Percentiles rank a stretch among this genome's conserved stretches.
Conservation (phyloP, 2,113 vertebrate genomes). For the Ctenomys sociabilis region DNA sequence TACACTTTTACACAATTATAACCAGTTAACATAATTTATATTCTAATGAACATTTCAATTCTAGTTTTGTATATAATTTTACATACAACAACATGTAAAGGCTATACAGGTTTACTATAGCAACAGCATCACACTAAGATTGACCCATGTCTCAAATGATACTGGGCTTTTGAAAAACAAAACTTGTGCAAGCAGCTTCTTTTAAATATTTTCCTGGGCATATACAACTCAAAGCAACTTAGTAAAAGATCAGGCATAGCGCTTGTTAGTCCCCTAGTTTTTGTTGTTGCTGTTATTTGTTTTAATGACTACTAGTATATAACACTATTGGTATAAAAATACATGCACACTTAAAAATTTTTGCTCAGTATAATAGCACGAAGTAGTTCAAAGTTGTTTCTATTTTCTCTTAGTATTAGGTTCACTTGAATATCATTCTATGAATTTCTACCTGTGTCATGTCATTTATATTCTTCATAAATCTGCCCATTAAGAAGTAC, state of each 20-base stretch:
- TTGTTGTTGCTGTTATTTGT: background rate
- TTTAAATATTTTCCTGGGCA: constrained; percentile 40
- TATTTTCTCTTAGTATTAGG: background rate
- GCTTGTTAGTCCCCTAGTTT: background rate
- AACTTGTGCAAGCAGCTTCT: constrained; percentile 1
- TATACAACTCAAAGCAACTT: constrained; percentile 42
- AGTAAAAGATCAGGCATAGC: background rate
- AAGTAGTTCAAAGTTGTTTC: constrained; percentile 26
- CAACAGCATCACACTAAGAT: constrained; percentile 37
- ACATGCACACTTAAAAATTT: background rate
- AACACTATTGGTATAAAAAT: background rate
- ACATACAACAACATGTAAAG: constrained; percentile 37
- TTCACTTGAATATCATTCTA: background rate
- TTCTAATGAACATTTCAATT: constrained; percentile 53
- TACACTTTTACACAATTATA: constrained; percentile 55
- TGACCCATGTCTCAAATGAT: constrained; percentile 13
- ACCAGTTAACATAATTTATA: constrained; percentile 38
- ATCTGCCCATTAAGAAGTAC: background rate
- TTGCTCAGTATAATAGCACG: background rate
- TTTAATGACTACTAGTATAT: constrained; percentile 7
- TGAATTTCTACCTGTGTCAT: background rate
- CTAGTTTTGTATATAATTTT: constrained; percentile 50
- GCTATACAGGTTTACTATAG: constrained; percentile 3
- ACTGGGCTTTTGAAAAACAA: background rate
- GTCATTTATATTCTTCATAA: constrained; percentile 2